Evolutionary conservation across 2,113 vertebrate genomes (phyloP), one percentile per base, ranked within the genome.

Genomic region (Rallus limicola): DNA sequence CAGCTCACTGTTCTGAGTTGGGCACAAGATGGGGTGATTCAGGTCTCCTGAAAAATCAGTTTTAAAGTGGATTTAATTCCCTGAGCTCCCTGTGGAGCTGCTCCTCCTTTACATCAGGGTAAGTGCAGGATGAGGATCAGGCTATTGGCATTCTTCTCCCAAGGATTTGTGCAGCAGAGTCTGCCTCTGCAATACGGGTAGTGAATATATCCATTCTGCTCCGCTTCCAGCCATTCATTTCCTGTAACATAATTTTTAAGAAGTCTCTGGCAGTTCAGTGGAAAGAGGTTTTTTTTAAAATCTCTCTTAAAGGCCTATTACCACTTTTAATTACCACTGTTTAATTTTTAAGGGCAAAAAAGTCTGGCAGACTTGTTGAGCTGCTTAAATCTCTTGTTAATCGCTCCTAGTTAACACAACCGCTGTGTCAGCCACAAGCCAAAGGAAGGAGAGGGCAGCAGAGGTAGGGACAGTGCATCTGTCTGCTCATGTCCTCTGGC

Each of bases 291-390:
- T 79, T 17, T 76, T 50, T 38, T 56, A 46, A 34, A 34, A 69
- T 93, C 21, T 80, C 33, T 68, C 67, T 71, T 76, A 74, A 88
- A 91, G 52, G 7, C 53, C 16, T 60, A 52, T 78, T 68, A n/a
- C 18, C 42, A 31, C 50, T 94, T 91, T 76, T 86, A 64, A 76
- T 75, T 85, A 40, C 21, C 2, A 0, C 21, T 59, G 34, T 64
- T 85, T 86, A 42, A 52, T 68, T 86, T 92, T 92, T 69, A 78
- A 91, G 77, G 86, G 71, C 46, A 83, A 69, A 88, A 81, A 84
- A 34, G 13, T 48, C 42, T 80, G 44, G 46, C 40, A 82, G 74
- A 69, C 48, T 86, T 8, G 2, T 31, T 83, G 52, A 84, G 56
- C 74, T 92, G 42, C 44, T 81, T 75, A 75, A 82, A 52, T 78